These are phyloP conservation scores for Gymnogyps californianus DNA, from an alignment of 2,113 vertebrate genomes.

Conservation along the genomic window DNA sequence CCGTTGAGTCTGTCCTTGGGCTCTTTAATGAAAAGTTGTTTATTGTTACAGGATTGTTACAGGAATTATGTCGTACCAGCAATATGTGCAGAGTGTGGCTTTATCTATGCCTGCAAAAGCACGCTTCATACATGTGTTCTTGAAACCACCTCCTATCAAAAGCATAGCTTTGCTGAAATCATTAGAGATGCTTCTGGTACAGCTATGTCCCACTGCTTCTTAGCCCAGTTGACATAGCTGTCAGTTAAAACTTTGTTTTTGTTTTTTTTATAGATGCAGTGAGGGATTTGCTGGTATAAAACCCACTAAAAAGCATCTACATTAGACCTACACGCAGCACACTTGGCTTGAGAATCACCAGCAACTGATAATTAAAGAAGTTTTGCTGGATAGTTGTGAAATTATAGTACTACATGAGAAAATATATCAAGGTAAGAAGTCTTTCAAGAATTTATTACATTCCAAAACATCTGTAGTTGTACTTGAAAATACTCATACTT, in stretches of 20 bases:
- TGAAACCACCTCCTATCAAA: not conserved
- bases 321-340: not conserved
- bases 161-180: not conserved
- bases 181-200: not conserved
- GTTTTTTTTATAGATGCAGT: not conserved
- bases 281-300: not conserved
- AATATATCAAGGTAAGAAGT: not conserved
- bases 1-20: not conserved
- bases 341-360: not conserved
- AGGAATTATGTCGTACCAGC: not conserved
- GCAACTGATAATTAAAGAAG: not conserved
- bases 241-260: not conserved
- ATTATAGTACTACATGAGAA: not conserved
- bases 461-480: not conserved
- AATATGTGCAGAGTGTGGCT: not conserved
- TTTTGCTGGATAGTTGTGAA: not conserved
- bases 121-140: rapidly evolving
- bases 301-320: not conserved
- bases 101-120: not conserved
- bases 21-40: not conserved
- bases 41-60: not conserved
- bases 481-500: not conserved
- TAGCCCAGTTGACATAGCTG: not conserved
- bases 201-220: not conserved
- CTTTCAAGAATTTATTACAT: not conserved